These are phyloP conservation scores for Psittacara wagleri DNA, from an alignment of 2,113 vertebrate genomes.

Conservation along the genomic window DNA sequence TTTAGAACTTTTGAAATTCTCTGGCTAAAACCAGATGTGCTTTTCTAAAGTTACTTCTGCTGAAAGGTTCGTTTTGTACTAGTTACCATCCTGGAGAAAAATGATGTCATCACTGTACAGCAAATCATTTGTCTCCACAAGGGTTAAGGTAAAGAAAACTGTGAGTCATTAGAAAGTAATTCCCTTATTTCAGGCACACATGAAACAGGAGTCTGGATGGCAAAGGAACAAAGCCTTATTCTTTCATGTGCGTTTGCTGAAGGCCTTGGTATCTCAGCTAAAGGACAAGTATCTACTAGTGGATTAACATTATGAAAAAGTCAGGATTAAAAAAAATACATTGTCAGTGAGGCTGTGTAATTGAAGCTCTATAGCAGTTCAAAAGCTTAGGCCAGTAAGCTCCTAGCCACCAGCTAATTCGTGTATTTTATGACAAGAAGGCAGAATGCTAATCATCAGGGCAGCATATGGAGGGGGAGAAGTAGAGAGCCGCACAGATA, in stretches of 20 bases:
- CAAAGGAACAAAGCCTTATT: slow-evolving; percentile 62
- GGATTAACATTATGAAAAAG: slow-evolving; percentile 61
- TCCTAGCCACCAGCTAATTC: slow-evolving; percentile 1
- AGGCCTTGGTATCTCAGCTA: slow-evolving; percentile 34
- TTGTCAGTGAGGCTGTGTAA: neutral
- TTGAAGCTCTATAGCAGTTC: slow-evolving; percentile 2
- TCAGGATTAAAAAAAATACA: slow-evolving; percentile 39
- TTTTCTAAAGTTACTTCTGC: neutral
- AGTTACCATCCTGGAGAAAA: neutral
- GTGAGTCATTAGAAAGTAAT: slow-evolving; percentile 35
- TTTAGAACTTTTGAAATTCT: neutral
- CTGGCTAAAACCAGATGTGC: neutral
- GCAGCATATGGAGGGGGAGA: neutral
- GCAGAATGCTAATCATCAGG: slow-evolving; percentile 10
- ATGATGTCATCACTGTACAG: neutral
- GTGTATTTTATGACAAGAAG: slow-evolving; percentile 27
- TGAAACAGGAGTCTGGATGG: slow-evolving; percentile 34
- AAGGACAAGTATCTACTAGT: slow-evolving; percentile 52
- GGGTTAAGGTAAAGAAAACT: slow-evolving; percentile 25
- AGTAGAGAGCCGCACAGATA: neutral
- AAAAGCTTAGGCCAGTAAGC: slow-evolving; percentile 35
- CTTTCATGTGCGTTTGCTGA: slow-evolving; percentile 40
- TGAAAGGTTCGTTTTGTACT: neutral
- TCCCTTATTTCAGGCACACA: slow-evolving; percentile 10
- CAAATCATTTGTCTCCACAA: neutral